Conservation (phyloP, 2,797 vertebrate species). For the Gymnoscopelus microlampas region DNA sequence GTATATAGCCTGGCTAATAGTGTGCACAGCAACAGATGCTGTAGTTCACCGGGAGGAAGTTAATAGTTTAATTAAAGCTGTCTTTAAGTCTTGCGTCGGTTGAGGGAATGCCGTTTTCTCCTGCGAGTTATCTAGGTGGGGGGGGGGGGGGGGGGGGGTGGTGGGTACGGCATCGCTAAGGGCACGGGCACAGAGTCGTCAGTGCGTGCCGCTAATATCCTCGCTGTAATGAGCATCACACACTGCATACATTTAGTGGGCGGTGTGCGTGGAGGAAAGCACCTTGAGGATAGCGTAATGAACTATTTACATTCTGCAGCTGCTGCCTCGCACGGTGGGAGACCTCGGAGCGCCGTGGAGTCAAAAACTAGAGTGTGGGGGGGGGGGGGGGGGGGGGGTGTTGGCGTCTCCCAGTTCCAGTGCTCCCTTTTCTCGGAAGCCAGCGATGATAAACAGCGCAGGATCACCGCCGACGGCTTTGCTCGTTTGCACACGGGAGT, state of each 20-base stretch:
- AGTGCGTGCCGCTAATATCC: slow-evolving; percentile 44
- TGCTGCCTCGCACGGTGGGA: slow-evolving; percentile 20
- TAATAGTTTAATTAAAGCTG: slow-evolving; percentile 62
- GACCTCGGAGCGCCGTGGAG: slow-evolving; percentile 3
- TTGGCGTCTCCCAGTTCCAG: neutral
- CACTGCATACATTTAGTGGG: slow-evolving; percentile 44
- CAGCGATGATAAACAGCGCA: neutral
- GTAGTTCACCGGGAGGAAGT: slow-evolving; percentile 43
- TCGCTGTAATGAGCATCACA: slow-evolving; percentile 24
- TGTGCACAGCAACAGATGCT: slow-evolving; percentile 24
- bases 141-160: slow-evolving; percentile 19
- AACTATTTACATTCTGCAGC: slow-evolving; percentile 51
- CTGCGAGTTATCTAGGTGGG: neutral
- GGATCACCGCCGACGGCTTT: neutral
- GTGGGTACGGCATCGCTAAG: slow-evolving; percentile 29
- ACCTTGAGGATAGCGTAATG: slow-evolving; percentile 52
- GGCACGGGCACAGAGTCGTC: slow-evolving; percentile 6
- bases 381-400: slow-evolving; percentile 12
- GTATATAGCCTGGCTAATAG: slow-evolving; percentile 15
- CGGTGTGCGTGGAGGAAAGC: slow-evolving; percentile 21
- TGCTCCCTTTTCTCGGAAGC: neutral
- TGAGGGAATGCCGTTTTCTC: slow-evolving; percentile 37
- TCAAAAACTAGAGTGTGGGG: slow-evolving; percentile 32
- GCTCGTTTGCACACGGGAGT: neutral
- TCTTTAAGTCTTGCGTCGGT: slow-evolving; percentile 49